Evolutionary conservation across 2,797 vertebrate species (phyloP), one percentile per base, ranked within the genome.

Genomic region (Apodemus agrarius): DNA sequence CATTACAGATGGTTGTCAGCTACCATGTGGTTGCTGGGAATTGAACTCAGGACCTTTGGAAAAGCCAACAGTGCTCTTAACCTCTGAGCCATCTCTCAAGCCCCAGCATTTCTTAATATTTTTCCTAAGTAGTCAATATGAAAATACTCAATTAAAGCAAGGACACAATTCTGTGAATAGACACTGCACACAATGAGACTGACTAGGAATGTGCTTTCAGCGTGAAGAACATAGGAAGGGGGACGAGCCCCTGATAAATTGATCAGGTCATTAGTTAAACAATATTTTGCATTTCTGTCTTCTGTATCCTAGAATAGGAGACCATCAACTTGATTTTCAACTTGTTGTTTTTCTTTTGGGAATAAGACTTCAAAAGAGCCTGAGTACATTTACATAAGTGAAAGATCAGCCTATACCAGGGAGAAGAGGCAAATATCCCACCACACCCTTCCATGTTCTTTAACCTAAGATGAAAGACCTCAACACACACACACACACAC

Each of bases 361-460:
- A 95, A 67, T 87, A 87, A 96, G 85, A 95, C 65, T 96, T 97
- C 88, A 91, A 90, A 97, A 75, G 90, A 90, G 19, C 10, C n/a
- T 21, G 37, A 91, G 52, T 65, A 40, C 49, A 91, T 97, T 93
- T 95, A 78, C 52, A 83, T 84, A 92, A 31, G n/a, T 92, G 90
- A 96, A 98, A 65, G n/a, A 67, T 52, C 80, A 92, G 43, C 17
- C 31, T 12, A 21, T 76, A 91, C 46, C 17, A 90, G 61, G 75
- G 75, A 92, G 82, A 88, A 12, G 43, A 78, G 46, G 11, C 4
- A 91, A 91, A 94, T 63, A 89, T 34, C 52, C 31, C 49, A 37
- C 83, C 89, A 76, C 8, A 34, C 13, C 63, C 59, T 34, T 89
- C 78, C 89, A 4, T 81, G 21, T 2, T 86, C n/a, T 78, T 6